Percentiles rank a stretch among this genome's conserved stretches.
These are phyloP conservation scores for Mesorhabditis belari DNA, from an alignment of 2,888 invertebrate species.

Conservation along the genomic window DNA sequence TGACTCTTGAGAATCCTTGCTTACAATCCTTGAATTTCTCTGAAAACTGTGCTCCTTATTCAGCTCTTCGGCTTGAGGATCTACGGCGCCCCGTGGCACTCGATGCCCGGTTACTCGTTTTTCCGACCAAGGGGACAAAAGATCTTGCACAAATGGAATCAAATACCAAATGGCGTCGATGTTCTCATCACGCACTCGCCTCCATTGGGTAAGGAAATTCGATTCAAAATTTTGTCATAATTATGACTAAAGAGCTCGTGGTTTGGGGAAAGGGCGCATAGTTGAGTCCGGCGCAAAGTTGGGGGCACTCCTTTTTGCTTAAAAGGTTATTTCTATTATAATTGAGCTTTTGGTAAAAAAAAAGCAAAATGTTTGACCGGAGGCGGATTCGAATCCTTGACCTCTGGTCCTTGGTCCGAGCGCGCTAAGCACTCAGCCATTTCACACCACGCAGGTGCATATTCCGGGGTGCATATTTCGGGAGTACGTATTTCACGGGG, in stretches of 20 bases:
- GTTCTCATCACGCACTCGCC: constrained; percentile 76
- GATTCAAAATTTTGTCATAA: constrained; percentile 1
- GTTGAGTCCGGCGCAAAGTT: too few species aligned
- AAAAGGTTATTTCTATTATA: too few species aligned
- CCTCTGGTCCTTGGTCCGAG: too few species aligned
- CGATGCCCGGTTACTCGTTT: constrained; percentile 52
- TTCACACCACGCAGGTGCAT: too few species aligned
- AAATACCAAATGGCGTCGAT: constrained; percentile 71
- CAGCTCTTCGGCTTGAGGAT: constrained; percentile 43
- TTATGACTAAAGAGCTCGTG: background rate
- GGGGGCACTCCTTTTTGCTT: too few species aligned
- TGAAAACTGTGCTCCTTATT: constrained; percentile 29
- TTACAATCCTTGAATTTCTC: constrained; percentile 76
- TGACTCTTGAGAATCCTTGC: constrained; percentile 73
- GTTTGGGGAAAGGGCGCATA: too few species aligned
- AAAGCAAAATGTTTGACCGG: too few species aligned
- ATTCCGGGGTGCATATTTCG: too few species aligned
- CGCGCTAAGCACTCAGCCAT: too few species aligned
- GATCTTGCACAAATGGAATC: constrained; percentile 72
- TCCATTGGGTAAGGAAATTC: constrained; percentile 59
- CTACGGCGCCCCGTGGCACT: constrained; percentile 52
- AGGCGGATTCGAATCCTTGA: too few species aligned
- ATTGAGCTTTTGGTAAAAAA: too few species aligned
- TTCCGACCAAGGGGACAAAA: constrained; percentile 62
- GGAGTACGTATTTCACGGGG: too few species aligned